Evolutionary conservation across 1,140 invertebrate genomes (phyloP).

Genomic region (Carposina sasakii): DNA sequence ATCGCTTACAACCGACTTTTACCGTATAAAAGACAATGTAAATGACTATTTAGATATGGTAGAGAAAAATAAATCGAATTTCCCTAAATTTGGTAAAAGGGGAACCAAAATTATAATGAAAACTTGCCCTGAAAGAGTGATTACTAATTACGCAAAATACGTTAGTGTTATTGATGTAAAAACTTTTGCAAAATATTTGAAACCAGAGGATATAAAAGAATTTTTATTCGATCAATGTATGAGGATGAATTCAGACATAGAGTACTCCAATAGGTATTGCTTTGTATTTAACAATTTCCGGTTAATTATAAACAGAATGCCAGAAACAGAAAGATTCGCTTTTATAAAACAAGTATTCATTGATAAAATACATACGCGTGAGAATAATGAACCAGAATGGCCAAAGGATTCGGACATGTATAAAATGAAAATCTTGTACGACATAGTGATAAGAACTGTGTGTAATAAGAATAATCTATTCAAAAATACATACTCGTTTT

Average conservation of each 20-base stretch:
- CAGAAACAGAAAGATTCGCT: slow-evolving; percentile 31
- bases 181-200: slow-evolving; percentile 11
- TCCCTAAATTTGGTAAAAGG: slow-evolving; percentile 3
- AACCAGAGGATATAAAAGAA: slow-evolving; percentile 9
- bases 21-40: slow-evolving; percentile 1
- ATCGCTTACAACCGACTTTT: background rate
- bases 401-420: background rate
- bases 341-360: slow-evolving; percentile 39
- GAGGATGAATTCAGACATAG: background rate
- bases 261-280: slow-evolving; percentile 10
- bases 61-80: background rate
- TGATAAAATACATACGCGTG: too few relatives aligned
- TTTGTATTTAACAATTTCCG: slow-evolving; percentile 29
- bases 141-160: slow-evolving; percentile 10
- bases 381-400: slow-evolving; percentile 12
- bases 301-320: slow-evolving; percentile 35
- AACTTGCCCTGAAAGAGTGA: slow-evolving; percentile 9
- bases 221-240: too few relatives aligned
- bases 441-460: too few relatives aligned
- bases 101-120: slow-evolving; percentile 10
- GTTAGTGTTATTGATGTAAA: slow-evolving; percentile 1
- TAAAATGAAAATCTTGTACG: background rate
- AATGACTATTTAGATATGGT: slow-evolving; percentile 8
- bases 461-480: too few relatives aligned
- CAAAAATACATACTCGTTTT: slow-evolving; percentile 42